Conservation (phyloP, 2,888 invertebrate species). For the Nymphalis c-album region DNA sequence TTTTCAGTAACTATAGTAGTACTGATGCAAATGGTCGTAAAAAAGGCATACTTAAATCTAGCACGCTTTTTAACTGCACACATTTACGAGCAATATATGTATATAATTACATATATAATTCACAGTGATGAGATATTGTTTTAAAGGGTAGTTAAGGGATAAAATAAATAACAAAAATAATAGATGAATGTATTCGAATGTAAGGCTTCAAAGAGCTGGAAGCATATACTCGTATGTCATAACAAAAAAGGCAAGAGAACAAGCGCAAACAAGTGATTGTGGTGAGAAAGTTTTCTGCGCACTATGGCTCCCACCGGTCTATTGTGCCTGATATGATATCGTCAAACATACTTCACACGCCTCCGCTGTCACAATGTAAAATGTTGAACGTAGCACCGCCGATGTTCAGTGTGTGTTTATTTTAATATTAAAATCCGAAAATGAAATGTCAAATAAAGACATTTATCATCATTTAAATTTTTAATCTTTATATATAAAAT, state of each 20-base stretch:
- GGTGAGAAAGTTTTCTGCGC: constrained; percentile 23
- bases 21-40: no score
- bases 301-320: constrained; percentile 29
- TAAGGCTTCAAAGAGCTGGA: background rate
- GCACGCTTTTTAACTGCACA: no score
- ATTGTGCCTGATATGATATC: constrained; percentile 35
- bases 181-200: background rate
- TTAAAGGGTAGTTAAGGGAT: background rate
- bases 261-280: constrained; percentile 29
- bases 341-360: constrained; percentile 12
- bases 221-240: constrained; percentile 2
- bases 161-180: background rate
- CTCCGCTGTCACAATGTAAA: background rate
- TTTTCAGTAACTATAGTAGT: no score
- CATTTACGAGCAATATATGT: no score
- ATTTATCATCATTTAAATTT: no score
- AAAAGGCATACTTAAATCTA: no score
- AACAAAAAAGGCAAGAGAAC: constrained; percentile 31
- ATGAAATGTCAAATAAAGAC: no score
- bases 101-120: no score
- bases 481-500: no score
- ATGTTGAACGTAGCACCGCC: constrained; percentile 4
- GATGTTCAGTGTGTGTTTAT: background rate
- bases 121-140: no score
- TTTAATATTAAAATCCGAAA: background rate